Evolutionary conservation across 2,113 vertebrate species (phyloP).

Genomic region (Panthera tigris): DNA sequence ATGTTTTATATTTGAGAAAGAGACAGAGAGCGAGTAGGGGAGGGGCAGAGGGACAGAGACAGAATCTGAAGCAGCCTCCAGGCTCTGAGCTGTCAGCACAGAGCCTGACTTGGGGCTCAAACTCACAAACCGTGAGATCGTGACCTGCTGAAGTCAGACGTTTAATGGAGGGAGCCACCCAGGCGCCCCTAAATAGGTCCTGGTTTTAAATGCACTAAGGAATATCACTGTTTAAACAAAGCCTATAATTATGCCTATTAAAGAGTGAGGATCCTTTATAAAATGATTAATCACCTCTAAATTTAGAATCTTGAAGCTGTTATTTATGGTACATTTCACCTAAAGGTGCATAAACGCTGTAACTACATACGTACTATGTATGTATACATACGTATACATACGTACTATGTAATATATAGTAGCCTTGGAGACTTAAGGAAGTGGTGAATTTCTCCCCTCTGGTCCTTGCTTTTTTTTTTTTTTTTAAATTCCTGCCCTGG

Average conservation of each 20-base stretch:
- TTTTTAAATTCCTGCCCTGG: neutral
- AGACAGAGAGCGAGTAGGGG: too few species aligned
- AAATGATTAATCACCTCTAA: neutral
- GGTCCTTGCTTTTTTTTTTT: neutral
- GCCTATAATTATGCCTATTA: neutral
- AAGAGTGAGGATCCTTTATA: neutral
- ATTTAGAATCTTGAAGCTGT: neutral
- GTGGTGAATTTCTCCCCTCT: neutral
- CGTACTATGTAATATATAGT: neutral
- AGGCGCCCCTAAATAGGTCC: rapidly evolving
- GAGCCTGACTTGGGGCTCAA: too few species aligned
- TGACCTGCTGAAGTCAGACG: too few species aligned
- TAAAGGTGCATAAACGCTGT: neutral
- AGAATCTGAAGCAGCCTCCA: too few species aligned
- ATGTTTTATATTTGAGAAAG: too few species aligned
- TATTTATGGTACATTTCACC: neutral
- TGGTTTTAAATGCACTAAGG: neutral
- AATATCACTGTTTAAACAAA: neutral
- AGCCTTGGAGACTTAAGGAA: neutral
- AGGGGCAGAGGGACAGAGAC: too few species aligned
- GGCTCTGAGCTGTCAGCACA: too few species aligned
- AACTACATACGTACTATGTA: neutral
- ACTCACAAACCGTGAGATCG: too few species aligned
- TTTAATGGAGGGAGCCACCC: too few species aligned
- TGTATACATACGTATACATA: too few species aligned